Percentiles rank a stretch among this genome's conserved stretches.
phyloP scores from a whole-genome alignment of 2,113 vertebrate species.

The Chloropsis cyanopogon region DNA sequence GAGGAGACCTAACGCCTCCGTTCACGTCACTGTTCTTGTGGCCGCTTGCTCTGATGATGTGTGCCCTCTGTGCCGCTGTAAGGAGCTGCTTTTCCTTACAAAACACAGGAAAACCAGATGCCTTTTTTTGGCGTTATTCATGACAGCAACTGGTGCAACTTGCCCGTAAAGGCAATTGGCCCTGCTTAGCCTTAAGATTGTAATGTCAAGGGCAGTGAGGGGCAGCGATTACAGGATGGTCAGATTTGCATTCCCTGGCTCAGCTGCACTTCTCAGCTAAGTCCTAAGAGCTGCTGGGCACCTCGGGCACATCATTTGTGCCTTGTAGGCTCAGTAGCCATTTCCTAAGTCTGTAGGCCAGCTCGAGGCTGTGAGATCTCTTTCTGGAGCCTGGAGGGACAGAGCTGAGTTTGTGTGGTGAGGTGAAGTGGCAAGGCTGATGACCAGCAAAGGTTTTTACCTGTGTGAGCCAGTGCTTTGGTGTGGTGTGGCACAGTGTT shows the following conservation, averaged over 20 bases:
- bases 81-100: not conserved
- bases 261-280: accelerated
- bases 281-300: not conserved
- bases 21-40: not conserved
- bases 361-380: not conserved
- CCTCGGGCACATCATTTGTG: not conserved
- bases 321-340: not conserved
- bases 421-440: not conserved
- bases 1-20: not conserved
- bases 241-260: not conserved
- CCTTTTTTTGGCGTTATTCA: not conserved
- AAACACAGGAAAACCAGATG: not conserved
- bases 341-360: not conserved
- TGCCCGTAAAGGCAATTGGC: not conserved
- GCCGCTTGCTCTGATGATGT: not conserved
- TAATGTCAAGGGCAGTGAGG: accelerated
- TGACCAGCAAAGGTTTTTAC: not conserved
- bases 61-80: not conserved
- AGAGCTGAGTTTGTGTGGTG: accelerated
- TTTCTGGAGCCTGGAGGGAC: not conserved
- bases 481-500: not conserved
- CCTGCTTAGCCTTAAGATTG: not conserved
- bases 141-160: not conserved
- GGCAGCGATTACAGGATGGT: not conserved
- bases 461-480: not conserved